Conservation (phyloP, 2,797 vertebrate genomes). For the Meda fulgida region DNA sequence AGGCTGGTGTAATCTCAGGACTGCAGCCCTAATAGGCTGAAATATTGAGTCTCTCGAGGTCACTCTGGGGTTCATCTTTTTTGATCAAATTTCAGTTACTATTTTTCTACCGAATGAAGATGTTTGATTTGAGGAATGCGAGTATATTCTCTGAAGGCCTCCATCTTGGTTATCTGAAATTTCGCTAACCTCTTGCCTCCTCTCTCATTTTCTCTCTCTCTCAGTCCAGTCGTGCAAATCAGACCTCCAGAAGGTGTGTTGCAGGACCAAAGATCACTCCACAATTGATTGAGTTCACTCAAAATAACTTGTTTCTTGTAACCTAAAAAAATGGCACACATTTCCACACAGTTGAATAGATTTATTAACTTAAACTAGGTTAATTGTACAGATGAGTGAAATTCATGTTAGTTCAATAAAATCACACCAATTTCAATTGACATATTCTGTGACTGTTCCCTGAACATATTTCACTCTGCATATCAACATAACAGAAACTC, state of each 20-base stretch:
- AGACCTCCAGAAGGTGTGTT: constrained; percentile 46
- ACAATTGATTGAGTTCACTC: constrained; percentile 21
- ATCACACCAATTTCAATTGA: not conserved
- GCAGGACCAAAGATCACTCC: constrained; percentile 31
- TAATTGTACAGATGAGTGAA: not conserved
- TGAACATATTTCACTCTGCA: not conserved
- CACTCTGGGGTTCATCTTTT: constrained; percentile 67
- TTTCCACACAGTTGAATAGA: not conserved
- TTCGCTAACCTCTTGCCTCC: constrained; percentile 25
- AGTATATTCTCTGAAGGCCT: constrained; percentile 47
- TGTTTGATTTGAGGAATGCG: constrained; percentile 43
- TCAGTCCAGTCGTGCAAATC: not conserved
- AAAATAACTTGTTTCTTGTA: not conserved
- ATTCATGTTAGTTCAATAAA: not conserved
- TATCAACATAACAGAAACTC: too few species aligned
- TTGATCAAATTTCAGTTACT: constrained; percentile 71
- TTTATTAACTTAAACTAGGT: not conserved
- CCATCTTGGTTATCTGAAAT: constrained; percentile 49
- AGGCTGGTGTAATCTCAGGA: constrained; percentile 50
- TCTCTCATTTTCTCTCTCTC: constrained; percentile 47
- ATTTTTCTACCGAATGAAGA: constrained; percentile 64
- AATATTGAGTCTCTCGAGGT: constrained; percentile 69
- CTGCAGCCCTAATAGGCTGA: constrained; percentile 61
- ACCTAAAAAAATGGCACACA: not conserved
- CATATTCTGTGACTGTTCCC: not conserved